Conservation (phyloP, 1,140 invertebrate species). For the Anthonomus grandis region DNA sequence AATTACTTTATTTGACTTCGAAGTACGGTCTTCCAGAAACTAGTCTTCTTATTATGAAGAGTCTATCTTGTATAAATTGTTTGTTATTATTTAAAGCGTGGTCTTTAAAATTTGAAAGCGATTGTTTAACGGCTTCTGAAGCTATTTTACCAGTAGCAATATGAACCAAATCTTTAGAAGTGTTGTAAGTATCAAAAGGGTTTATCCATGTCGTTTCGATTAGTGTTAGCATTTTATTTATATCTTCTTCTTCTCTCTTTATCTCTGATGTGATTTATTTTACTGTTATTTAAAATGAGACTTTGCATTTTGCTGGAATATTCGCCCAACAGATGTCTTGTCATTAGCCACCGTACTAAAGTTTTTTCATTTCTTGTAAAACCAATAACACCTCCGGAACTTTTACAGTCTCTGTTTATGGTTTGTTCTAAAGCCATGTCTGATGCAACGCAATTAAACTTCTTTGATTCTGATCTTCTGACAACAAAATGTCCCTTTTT, state of each 20-base stretch:
- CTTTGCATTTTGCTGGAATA: constrained; percentile 1
- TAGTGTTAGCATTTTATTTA: constrained; percentile 1
- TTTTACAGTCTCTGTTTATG: neutral
- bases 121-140: neutral
- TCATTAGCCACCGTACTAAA: neutral
- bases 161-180: neutral
- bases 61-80: too few species aligned
- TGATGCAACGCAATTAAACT: constrained; percentile 16
- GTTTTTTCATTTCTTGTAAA: neutral
- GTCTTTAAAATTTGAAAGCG: neutral
- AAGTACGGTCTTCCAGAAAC: too few species aligned
- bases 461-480: constrained; percentile 1
- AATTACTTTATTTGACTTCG: neutral
- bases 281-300: neutral
- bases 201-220: constrained; percentile 11
- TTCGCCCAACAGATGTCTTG: neutral
- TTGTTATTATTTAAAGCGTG: neutral
- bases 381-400: neutral
- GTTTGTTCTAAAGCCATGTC: neutral
- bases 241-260: neutral
- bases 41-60: neutral
- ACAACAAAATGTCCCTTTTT: constrained; percentile 13
- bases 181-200: neutral
- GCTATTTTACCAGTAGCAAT: too few species aligned
- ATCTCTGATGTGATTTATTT: neutral